Evolutionary conservation across 2,888 invertebrate species (phyloP), one percentile per base, ranked within the genome.

Genomic region (Platynereis dumerilii): DNA sequence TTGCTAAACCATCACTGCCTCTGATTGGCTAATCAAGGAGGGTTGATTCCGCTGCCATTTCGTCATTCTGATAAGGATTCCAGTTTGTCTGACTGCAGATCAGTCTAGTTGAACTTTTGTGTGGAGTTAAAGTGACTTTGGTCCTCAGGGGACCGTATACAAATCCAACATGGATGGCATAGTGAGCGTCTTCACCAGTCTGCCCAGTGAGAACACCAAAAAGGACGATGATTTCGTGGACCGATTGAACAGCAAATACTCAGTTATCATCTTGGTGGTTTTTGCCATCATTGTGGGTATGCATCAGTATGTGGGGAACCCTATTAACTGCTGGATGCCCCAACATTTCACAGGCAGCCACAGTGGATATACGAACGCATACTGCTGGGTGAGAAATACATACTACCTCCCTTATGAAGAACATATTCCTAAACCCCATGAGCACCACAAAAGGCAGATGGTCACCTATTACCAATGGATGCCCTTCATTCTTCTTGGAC

Each of bases 401-500:
- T 69, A 69, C 42, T 67, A 64, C 60, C 39, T 60, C 2, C 60
- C 60, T 24, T 44, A 58, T 22, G 44, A 55, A 1, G 52, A 54
- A 17, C 39, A 55, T 10, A 55, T 65, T 7, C 65, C 65, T 1
- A 62, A 48, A 56, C 29, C 2, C 27, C 27, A 27, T 53, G 60
- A 65, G 27, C 12, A 59, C 22, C 44, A 42, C 20, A 42, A 29
- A 34, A 59, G 56, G n/a, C 28, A 52, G 27, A 58, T 52, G 24
- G 29, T 65, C 22, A 52, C 56, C 5, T 72, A 72, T 60, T 72
- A 72, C 59, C 72, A 62, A 76, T 83, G 69, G 72, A 82, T 61
- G 29, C 74, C 74, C 1, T 72, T 74, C 39, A 75, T 78, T 64
- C 70, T 79, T 29, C 69, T 78, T 27, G 66, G 72, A 52, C 76